Evolutionary conservation across 2,888 invertebrate species (phyloP).

Genomic region (Allacma fusca): DNA sequence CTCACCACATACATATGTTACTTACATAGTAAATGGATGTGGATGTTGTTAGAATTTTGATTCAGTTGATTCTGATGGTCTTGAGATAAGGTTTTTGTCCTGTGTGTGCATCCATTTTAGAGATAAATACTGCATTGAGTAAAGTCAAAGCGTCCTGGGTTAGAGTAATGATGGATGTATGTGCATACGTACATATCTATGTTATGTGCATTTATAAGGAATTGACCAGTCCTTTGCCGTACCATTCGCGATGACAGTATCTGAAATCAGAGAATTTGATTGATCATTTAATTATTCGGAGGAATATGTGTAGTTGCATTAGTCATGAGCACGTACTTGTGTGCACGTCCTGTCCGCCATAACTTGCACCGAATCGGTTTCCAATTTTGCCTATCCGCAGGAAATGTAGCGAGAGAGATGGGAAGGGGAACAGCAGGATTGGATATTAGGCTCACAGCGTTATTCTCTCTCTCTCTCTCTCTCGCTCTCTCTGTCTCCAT

Average conservation of each 20-base stretch:
- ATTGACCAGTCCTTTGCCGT: background rate
- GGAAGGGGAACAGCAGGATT: background rate
- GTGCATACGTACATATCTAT: background rate
- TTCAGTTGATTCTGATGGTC: no score
- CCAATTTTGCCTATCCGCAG: constrained; percentile 5
- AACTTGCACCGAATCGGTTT: background rate
- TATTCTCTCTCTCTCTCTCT: background rate
- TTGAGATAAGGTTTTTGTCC: no score
- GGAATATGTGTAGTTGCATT: constrained; percentile 13
- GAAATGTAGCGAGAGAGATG: constrained; percentile 1
- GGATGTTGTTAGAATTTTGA: no score
- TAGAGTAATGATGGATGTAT: no score
- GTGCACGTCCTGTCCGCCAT: background rate
- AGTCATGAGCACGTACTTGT: constrained; percentile 16
- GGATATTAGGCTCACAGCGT: background rate
- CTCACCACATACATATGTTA: no score
- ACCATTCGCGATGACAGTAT: constrained; percentile 8
- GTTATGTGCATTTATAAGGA: background rate
- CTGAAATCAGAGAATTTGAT: constrained; percentile 12
- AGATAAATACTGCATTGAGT: no score
- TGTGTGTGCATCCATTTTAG: background rate
- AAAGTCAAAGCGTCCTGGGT: no score
- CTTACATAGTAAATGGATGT: no score
- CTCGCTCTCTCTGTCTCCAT: no score
- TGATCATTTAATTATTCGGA: constrained; percentile 3